phyloP scores from a whole-genome alignment of 2,888 invertebrate genomes.

The Geotrupes spiniger region DNA sequence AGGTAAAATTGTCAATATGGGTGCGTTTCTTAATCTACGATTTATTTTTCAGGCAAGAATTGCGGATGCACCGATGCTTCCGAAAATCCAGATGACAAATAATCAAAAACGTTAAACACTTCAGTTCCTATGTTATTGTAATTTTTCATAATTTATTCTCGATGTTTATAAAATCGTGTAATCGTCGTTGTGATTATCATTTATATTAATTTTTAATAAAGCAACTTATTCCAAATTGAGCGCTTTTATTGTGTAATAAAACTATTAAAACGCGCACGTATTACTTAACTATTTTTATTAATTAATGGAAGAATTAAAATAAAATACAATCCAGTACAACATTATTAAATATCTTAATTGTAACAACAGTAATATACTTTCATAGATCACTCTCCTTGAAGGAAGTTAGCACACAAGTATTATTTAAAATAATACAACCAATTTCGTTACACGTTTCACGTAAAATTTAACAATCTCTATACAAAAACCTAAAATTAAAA shows the following conservation, averaged over 20 bases:
- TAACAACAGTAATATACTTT: constrained; percentile 32
- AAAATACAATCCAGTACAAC: constrained; percentile 47
- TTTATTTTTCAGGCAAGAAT: constrained; percentile 48
- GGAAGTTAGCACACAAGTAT: constrained; percentile 15
- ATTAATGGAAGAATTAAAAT: constrained; percentile 34
- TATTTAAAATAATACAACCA: constrained; percentile 15
- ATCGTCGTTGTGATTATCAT: constrained; percentile 1
- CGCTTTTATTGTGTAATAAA: no score
- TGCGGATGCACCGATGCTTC: constrained; percentile 51
- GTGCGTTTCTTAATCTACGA: constrained; percentile 11
- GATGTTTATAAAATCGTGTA: neutral
- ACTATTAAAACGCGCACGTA: no score
- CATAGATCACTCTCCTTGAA: constrained; percentile 27
- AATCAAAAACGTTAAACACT: constrained; percentile 10
- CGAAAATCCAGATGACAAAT: constrained; percentile 13
- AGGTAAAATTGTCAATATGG: constrained; percentile 20
- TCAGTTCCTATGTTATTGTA: constrained; percentile 7
- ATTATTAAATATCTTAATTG: constrained; percentile 46
- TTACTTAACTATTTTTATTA: constrained; percentile 16
- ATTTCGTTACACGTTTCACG: no score
- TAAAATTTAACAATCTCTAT: no score
- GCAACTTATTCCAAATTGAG: no score
- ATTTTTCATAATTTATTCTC: neutral
- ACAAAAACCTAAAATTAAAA: no score
- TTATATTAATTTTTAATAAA: constrained; percentile 3